Evolutionary conservation across 2,797 vertebrate genomes (phyloP).

Genomic region (Petrocephalus schoutedeni): DNA sequence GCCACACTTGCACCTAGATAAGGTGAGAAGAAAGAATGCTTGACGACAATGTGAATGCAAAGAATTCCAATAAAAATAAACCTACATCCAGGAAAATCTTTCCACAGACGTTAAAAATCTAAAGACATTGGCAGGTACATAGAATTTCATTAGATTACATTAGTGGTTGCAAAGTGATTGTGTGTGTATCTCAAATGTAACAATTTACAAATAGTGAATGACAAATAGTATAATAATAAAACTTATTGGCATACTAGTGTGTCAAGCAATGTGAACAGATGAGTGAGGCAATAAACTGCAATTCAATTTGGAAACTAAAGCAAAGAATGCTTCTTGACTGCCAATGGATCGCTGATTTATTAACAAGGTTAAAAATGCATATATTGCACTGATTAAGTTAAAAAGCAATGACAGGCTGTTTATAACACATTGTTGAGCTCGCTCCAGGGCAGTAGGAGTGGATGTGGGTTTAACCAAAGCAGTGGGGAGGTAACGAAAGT

Average conservation of each 20-base stretch:
- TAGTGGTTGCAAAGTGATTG: neutral
- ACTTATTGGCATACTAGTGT: neutral
- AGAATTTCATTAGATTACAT: neutral
- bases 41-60: neutral
- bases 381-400: neutral
- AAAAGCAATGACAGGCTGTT: neutral
- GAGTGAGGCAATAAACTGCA: neutral
- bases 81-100: neutral
- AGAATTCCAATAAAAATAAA: neutral
- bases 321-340: neutral
- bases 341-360: neutral
- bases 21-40: neutral
- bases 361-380: neutral
- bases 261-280: neutral
- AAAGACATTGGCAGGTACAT: neutral
- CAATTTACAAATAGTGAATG: neutral
- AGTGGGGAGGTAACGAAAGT: neutral
- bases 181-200: neutral
- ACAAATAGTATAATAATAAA: neutral
- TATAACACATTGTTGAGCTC: neutral
- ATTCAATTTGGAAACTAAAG: conserved; percentile 4
- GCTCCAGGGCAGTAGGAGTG: neutral
- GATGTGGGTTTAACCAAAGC: neutral
- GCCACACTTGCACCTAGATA: neutral
- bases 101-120: neutral